Evolutionary conservation across 1,140 invertebrate genomes (phyloP).

Genomic region (Trichogramma pretiosum): DNA sequence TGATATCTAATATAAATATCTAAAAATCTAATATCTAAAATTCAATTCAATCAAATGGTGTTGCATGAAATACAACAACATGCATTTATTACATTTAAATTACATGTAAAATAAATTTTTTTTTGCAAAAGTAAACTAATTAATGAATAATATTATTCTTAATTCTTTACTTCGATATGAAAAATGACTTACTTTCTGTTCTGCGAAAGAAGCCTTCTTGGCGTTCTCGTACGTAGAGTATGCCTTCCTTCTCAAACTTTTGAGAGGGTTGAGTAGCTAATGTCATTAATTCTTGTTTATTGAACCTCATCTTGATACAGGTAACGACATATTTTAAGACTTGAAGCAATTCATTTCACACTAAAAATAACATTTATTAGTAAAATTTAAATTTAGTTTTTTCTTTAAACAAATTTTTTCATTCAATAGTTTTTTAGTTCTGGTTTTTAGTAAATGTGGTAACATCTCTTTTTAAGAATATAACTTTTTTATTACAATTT

Average conservation of each 20-base stretch:
- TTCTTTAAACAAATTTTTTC: too few species aligned
- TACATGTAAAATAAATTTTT: too few species aligned
- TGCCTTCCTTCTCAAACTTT: slow-evolving; percentile 88
- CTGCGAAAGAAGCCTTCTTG: slow-evolving; percentile 86
- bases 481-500: too few species aligned
- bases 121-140: neutral
- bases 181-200: slow-evolving; percentile 68
- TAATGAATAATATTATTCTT: slow-evolving; percentile 4
- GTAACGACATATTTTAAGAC: slow-evolving; percentile 13
- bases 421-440: too few species aligned
- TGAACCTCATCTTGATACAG: slow-evolving; percentile 70
- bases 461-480: too few species aligned
- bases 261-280: slow-evolving; percentile 76
- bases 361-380: slow-evolving; percentile 4
- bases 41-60: slow-evolving; percentile 2
- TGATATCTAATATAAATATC: too few species aligned
- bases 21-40: slow-evolving; percentile 4
- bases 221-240: slow-evolving; percentile 74
- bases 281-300: slow-evolving; percentile 76
- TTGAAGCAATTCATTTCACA: neutral
- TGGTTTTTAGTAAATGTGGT: too few species aligned
- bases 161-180: neutral
- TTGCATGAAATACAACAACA: too few species aligned
- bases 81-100: too few species aligned
- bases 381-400: neutral